These are phyloP conservation scores for Iselma pallidipennis DNA, from an alignment of 2,888 invertebrate species.

Conservation along the genomic window DNA sequence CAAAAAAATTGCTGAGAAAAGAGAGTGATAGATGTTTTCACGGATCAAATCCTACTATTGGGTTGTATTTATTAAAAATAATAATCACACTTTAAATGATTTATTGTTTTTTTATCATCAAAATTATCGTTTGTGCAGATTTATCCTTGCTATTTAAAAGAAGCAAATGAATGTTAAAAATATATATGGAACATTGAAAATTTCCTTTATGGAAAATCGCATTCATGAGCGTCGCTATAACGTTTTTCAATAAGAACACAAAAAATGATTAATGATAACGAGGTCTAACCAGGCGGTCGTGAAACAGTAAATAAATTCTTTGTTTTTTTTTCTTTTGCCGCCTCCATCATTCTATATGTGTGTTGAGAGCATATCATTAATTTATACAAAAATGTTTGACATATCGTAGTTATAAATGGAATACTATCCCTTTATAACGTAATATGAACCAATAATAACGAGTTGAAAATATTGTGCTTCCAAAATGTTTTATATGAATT, in stretches of 20 bases:
- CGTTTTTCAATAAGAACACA: conserved; percentile 30
- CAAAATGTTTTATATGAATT: too few species aligned
- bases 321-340: conserved; percentile 24
- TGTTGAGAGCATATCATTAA: not conserved
- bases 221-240: conserved; percentile 27
- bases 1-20: not conserved
- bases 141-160: conserved; percentile 5
- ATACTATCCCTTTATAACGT: too few species aligned
- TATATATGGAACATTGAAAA: too few species aligned
- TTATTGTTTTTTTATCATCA: too few species aligned
- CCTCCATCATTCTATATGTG: not conserved
- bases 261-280: conserved; percentile 35
- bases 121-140: too few species aligned
- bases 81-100: too few species aligned
- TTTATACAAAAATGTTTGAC: not conserved
- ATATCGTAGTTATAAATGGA: not conserved
- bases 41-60: too few species aligned
- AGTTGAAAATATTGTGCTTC: too few species aligned
- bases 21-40: too few species aligned
- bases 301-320: conserved; percentile 35
- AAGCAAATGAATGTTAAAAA: too few species aligned
- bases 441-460: too few species aligned
- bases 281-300: conserved; percentile 25
- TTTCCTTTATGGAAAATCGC: conserved; percentile 12
- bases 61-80: too few species aligned